These are phyloP conservation scores for Oreochromis tanganicae DNA, from an alignment of 2,113 vertebrate species.

Conservation along the genomic window DNA sequence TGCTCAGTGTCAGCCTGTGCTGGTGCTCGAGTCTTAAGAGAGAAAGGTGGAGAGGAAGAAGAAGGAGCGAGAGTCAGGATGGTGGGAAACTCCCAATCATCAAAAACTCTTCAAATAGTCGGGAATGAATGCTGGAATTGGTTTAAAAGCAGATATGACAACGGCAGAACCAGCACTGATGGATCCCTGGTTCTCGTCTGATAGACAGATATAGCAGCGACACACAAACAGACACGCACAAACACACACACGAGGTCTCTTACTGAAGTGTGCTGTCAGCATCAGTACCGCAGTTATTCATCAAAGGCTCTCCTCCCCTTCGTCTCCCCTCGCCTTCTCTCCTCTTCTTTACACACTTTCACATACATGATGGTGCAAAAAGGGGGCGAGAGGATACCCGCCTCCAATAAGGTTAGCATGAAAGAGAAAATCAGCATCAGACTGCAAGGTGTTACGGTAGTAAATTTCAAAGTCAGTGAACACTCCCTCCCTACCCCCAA, in stretches of 20 bases:
- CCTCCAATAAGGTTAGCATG: background rate
- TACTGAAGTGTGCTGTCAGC: conserved; percentile 49
- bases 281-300: conserved; percentile 60
- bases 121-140: background rate
- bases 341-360: background rate
- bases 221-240: background rate
- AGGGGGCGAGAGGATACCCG: background rate
- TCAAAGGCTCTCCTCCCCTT: conserved; percentile 36
- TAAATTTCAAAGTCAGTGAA: background rate
- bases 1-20: background rate
- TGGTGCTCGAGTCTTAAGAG: background rate
- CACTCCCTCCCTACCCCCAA: background rate
- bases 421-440: background rate
- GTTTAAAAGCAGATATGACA: background rate
- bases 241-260: background rate
- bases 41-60: background rate
- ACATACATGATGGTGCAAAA: background rate
- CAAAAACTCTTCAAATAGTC: background rate
- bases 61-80: background rate
- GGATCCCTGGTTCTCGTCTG: background rate
- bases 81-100: background rate
- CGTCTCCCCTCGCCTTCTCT: background rate
- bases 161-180: background rate
- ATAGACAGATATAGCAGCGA: background rate
- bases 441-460: background rate